Evolutionary conservation across 2,888 invertebrate genomes (phyloP).

Genomic region (Pseudeuparius sepicola): DNA sequence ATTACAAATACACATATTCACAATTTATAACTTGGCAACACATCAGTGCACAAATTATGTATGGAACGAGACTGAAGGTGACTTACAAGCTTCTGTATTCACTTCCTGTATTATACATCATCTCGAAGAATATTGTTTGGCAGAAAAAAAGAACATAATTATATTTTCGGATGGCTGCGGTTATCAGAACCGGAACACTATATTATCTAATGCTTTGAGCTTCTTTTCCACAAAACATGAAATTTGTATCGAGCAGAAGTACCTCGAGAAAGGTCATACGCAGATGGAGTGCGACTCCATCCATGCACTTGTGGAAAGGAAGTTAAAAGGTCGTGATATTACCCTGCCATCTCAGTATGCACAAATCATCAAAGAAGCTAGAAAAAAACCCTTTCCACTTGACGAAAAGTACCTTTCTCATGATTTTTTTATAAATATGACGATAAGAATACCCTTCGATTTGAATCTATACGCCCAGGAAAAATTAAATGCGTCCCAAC

Average conservation of each 20-base stretch:
- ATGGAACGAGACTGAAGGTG: slow-evolving; percentile 11
- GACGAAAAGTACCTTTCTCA: slow-evolving; percentile 11
- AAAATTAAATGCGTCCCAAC: slow-evolving; percentile 7
- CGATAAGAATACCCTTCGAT: too few relatives aligned
- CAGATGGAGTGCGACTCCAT: too few relatives aligned
- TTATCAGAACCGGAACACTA: too few relatives aligned
- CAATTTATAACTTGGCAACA: slow-evolving; percentile 15
- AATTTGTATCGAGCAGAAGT: slow-evolving; percentile 3
- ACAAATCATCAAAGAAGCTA: slow-evolving; percentile 9
- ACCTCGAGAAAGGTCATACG: too few relatives aligned
- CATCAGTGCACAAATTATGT: slow-evolving; percentile 12
- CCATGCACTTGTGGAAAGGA: slow-evolving; percentile 13
- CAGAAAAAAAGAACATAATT: slow-evolving; percentile 5
- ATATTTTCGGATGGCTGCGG: slow-evolving; percentile 3
- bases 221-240: slow-evolving; percentile 8
- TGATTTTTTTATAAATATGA: too few relatives aligned
- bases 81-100: slow-evolving; percentile 7
- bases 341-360: slow-evolving; percentile 12
- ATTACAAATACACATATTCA: slow-evolving; percentile 21
- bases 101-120: slow-evolving; percentile 5
- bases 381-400: slow-evolving; percentile 12
- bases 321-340: slow-evolving; percentile 13
- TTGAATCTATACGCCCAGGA: slow-evolving; percentile 12
- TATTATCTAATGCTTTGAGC: slow-evolving; percentile 6
- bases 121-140: slow-evolving; percentile 7